Evolutionary conservation across 2,113 vertebrate genomes (phyloP).

Genomic region (Cranoglanis bouderius): DNA sequence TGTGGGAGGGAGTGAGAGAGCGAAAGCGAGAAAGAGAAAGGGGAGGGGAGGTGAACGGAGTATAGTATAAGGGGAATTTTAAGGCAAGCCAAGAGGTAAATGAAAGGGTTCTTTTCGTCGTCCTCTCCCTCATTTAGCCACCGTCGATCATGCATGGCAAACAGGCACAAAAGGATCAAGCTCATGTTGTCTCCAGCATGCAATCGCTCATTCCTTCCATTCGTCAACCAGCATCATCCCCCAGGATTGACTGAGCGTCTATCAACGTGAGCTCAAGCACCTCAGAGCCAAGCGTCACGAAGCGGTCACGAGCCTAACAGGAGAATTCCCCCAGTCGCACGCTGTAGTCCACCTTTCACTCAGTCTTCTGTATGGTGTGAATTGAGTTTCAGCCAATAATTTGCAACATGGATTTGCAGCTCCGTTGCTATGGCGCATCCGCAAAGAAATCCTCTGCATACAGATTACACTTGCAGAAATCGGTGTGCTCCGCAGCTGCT

Average conservation of each 20-base stretch:
- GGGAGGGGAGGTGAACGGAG: constrained; percentile 49
- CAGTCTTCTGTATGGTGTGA: constrained; percentile 20
- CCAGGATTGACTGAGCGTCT: constrained; percentile 46
- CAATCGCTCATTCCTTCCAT: constrained; percentile 65
- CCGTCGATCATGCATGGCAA: constrained; percentile 58
- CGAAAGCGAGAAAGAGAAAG: constrained; percentile 60
- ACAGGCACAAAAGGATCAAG: constrained; percentile 68
- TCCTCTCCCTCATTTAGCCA: constrained; percentile 63
- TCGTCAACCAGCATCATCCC: constrained; percentile 52
- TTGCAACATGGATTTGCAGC: constrained; percentile 59
- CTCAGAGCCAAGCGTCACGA: constrained; percentile 23
- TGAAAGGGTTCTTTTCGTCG: constrained; percentile 45
- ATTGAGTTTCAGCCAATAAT: constrained; percentile 54
- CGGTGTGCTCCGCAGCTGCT: constrained; percentile 21
- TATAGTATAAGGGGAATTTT: constrained; percentile 52
- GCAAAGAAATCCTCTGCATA: constrained; percentile 60
- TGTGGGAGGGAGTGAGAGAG: constrained; percentile 46
- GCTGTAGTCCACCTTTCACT: constrained; percentile 58
- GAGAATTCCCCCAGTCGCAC: constrained; percentile 63
- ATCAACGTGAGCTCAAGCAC: constrained; percentile 35
- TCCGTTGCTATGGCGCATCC: constrained; percentile 65
- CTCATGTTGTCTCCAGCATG: constrained; percentile 64
- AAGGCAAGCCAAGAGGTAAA: constrained; percentile 11
- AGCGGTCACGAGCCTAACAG: constrained; percentile 54
- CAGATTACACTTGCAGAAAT: constrained; percentile 48